Evolutionary conservation across 2,797 vertebrate genomes (phyloP).

Genomic region (Melanotaenia pygmaea): DNA sequence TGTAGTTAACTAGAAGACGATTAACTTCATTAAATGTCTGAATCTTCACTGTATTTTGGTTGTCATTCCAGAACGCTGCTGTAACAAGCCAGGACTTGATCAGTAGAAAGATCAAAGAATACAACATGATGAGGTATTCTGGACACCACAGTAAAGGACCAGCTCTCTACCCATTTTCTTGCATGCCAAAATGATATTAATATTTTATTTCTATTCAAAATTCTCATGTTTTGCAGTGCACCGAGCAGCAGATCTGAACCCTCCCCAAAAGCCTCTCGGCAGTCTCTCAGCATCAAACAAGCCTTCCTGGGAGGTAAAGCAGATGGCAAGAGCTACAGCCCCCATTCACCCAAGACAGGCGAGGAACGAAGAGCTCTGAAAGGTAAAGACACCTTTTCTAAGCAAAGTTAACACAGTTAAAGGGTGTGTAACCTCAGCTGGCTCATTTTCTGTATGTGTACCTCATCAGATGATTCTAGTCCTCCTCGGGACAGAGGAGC

Average conservation of each 20-base stretch:
- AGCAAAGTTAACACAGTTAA: not conserved
- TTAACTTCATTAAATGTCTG: not conserved
- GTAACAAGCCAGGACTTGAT: slow-evolving; percentile 96
- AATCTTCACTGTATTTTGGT: not conserved
- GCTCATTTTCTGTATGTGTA: slow-evolving; percentile 12
- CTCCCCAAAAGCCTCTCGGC: slow-evolving; percentile 90
- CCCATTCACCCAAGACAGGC: slow-evolving; percentile 91
- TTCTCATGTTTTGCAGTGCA: slow-evolving; percentile 71
- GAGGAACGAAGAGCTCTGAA: slow-evolving; percentile 88
- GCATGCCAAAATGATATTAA: not conserved
- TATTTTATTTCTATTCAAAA: not conserved
- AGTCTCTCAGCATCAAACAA: slow-evolving; percentile 91
- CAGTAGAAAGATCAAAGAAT: slow-evolving; percentile 95
- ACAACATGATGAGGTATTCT: slow-evolving; percentile 94
- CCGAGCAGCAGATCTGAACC: slow-evolving; percentile 91
- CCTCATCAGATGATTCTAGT: slow-evolving; percentile 91
- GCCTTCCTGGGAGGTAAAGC: slow-evolving; percentile 88
- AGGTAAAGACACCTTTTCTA: slow-evolving; percentile 75
- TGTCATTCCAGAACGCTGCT: slow-evolving; percentile 85
- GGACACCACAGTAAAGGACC: not conserved
- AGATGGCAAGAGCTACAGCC: slow-evolving; percentile 86
- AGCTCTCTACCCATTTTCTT: not conserved
- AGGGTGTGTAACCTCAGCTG: not conserved
- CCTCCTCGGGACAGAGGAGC: slow-evolving; percentile 93
- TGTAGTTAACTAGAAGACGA: not conserved